Evolutionary conservation across 2,888 invertebrate species (phyloP), one percentile per base, ranked within the genome.

Genomic region (Alcis repandata): DNA sequence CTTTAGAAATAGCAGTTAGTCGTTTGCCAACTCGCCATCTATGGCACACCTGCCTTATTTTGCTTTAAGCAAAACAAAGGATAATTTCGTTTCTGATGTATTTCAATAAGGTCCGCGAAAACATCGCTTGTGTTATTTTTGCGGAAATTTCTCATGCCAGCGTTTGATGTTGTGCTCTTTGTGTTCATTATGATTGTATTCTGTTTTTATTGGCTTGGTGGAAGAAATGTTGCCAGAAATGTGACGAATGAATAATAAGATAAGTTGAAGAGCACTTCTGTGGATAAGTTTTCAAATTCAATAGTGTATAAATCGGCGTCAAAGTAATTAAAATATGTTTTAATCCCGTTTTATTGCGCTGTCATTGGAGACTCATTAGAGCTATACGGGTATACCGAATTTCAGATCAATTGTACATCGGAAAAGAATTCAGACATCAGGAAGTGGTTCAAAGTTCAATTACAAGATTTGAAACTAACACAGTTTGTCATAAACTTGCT

Each of bases 91-190:
- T 49, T 53, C 43, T 45, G 45, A 46, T 40, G 19, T 46, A 38
- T 60, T 46, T 46, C 53, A 46, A 41, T 43, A 38, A 13, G 46
- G 27, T 59, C n/a, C 15, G 17, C 19, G 19, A 45, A 60, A 53
- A 60, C 33, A 59, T 45, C 33, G 27, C 22, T 38, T 54, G 19
- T 48, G 60, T 60, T 54, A 27, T 60, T 60, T 41, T 51, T 58
- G 1, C 11, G 13, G 45, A 52, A 27, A 60, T 36, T 19, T 22
- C 8, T 11, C 6, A 27, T 1, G 20, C 32, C 19, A 41, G 4
- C 53, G 52, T 53, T 53, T 60, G 40, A 60, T 38, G 46, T 60
- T 32, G 48, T 32, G 48, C 13, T 54, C 22, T 54, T 36, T 38
- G 41, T 46, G 41, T 53, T 53, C 32, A 48, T 38, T 41, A 13